Conservation (phyloP, 2,888 invertebrate species). For the Micoletzkya japonica region DNA sequence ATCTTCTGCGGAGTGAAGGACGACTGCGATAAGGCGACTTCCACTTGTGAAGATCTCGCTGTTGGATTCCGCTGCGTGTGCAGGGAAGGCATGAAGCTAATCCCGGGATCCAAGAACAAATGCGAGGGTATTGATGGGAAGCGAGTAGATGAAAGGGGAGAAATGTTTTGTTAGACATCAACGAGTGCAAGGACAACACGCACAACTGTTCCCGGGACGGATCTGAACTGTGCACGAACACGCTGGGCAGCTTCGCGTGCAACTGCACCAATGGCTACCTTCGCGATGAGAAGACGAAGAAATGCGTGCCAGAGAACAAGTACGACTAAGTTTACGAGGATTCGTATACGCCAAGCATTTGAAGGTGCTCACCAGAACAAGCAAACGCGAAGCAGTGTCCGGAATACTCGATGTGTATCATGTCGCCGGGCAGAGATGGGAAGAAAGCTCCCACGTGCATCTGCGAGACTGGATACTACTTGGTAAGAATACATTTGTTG, state of each 20-base stretch:
- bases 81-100: not conserved
- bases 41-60: conserved; percentile 4
- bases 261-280: conserved; percentile 3
- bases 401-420: conserved; percentile 12
- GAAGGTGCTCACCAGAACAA: not conserved
- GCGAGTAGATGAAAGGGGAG: not conserved
- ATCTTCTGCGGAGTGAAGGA: conserved; percentile 22
- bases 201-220: conserved; percentile 70
- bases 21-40: conserved; percentile 25
- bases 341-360: not conserved
- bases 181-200: conserved; percentile 76
- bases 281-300: conserved; percentile 2
- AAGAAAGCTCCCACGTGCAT: conserved; percentile 8
- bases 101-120: not conserved
- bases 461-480: conserved; percentile 28
- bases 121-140: conserved; percentile 1
- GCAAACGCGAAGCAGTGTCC: not conserved
- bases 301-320: conserved; percentile 11
- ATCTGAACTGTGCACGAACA: conserved; percentile 18
- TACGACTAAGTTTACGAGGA: not conserved
- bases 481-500: not conserved
- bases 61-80: conserved; percentile 23
- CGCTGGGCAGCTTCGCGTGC: not conserved
- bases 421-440: not conserved
- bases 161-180: conserved; percentile 79